Evolutionary conservation across 37 sponge, comb jelly and placozoan genomes (phyloP).

Genomic region (Cliona cf. orientalis): DNA sequence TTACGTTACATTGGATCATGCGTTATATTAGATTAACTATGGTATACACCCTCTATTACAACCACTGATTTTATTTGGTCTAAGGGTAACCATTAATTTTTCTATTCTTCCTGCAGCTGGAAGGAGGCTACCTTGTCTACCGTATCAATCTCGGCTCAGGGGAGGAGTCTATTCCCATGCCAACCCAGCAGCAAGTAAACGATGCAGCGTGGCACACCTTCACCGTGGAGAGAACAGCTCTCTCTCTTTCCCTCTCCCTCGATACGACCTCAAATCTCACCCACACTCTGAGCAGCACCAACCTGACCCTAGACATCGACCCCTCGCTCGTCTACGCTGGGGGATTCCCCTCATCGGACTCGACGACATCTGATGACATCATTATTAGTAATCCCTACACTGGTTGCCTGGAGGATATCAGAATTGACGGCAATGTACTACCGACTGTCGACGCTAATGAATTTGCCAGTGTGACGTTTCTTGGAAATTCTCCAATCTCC

Average conservation of each 20-base stretch:
- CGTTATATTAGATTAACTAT: too few species aligned
- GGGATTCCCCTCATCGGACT: conserved; percentile 18
- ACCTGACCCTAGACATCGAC: conserved; percentile 28
- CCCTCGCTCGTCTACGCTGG: conserved; percentile 49
- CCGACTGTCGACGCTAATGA: conserved; percentile 47
- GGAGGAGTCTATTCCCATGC: conserved; percentile 5
- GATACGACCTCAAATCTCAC: conserved; percentile 41
- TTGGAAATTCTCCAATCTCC: neutral
- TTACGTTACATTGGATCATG: too few species aligned
- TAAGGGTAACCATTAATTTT: too few species aligned
- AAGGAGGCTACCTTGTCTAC: conserved; percentile 17
- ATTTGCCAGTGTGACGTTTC: conserved; percentile 42
- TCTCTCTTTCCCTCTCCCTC: conserved; percentile 4
- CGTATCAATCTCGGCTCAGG: conserved; percentile 45
- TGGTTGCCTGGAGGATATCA: conserved; percentile 66
- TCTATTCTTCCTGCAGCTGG: conserved; percentile 40
- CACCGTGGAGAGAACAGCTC: conserved; percentile 22
- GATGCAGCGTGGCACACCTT: conserved; percentile 56
- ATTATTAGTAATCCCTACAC: neutral
- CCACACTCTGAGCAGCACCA: conserved; percentile 21
- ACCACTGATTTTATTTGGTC: too few species aligned
- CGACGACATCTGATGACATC: neutral
- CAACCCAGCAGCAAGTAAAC: neutral
- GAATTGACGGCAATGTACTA: conserved; percentile 32
- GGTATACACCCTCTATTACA: too few species aligned